Conservation (phyloP, 2,888 invertebrate genomes). For the Meta bourneti region DNA sequence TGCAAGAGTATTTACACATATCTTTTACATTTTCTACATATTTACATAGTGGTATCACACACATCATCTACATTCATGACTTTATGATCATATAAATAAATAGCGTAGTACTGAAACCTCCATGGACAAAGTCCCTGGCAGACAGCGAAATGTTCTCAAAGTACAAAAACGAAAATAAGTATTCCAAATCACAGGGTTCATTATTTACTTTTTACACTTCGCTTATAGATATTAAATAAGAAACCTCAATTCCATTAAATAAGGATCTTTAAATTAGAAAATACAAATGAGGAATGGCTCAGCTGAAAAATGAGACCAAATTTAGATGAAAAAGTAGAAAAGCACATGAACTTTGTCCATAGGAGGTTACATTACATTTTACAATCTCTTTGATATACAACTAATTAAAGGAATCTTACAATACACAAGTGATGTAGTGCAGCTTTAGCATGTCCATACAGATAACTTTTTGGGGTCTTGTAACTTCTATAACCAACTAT, state of each 20-base stretch:
- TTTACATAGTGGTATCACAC: slow-evolving; percentile 67
- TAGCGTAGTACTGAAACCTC: slow-evolving; percentile 52
- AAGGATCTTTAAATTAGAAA: neutral
- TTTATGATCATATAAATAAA: slow-evolving; percentile 60
- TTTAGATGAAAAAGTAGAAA: neutral
- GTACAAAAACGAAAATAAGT: too few species aligned
- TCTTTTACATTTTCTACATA: slow-evolving; percentile 67
- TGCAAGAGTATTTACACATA: slow-evolving; percentile 59
- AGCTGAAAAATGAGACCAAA: neutral
- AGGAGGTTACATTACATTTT: slow-evolving; percentile 23
- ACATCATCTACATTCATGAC: slow-evolving; percentile 62
- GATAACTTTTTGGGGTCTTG: neutral
- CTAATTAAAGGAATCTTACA: neutral
- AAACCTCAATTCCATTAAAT: too few species aligned
- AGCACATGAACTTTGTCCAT: slow-evolving; percentile 3
- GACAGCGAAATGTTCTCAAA: neutral
- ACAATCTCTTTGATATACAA: slow-evolving; percentile 30
- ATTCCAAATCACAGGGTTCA: too few species aligned
- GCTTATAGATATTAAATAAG: too few species aligned
- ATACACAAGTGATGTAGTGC: neutral
- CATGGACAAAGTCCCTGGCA: slow-evolving; percentile 8
- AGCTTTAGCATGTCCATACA: neutral
- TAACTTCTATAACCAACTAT: neutral
- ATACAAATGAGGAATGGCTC: neutral
- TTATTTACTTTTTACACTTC: too few species aligned